Conservation (phyloP, 2,113 vertebrate genomes). For the Gopherus flavomarginatus region DNA sequence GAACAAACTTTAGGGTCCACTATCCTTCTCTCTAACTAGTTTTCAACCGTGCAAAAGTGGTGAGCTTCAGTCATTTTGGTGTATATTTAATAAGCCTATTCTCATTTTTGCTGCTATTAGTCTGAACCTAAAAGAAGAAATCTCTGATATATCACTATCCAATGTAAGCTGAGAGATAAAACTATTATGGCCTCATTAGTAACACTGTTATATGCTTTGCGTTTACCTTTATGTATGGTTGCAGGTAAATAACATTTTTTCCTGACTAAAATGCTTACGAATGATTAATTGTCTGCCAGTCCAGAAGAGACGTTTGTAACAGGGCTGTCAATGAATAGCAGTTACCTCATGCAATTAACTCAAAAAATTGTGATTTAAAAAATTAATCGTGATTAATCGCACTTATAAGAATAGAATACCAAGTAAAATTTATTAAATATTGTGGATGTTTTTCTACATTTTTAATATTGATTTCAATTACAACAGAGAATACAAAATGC, state of each 20-base stretch:
- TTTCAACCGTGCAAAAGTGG: not conserved
- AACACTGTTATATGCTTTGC: not conserved
- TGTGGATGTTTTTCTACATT: too few relatives aligned
- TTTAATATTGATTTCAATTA: too few relatives aligned
- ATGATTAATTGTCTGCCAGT: constrained; percentile 28
- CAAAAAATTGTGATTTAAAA: too few relatives aligned
- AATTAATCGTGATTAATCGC: too few relatives aligned
- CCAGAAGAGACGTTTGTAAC: constrained; percentile 43
- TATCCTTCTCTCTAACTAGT: not conserved
- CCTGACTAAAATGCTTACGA: constrained; percentile 13
- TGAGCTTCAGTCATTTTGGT: not conserved
- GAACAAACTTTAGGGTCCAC: not conserved
- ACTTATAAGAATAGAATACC: too few relatives aligned
- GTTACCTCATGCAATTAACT: too few relatives aligned
- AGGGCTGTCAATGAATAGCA: too few relatives aligned
- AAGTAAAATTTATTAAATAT: too few relatives aligned
- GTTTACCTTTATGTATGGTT: not conserved
- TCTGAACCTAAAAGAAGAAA: not conserved
- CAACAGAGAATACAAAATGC: too few relatives aligned
- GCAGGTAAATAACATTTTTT: not conserved
- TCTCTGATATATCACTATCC: not conserved
- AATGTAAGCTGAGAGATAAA: not conserved
- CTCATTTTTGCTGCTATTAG: not conserved
- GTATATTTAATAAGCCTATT: not conserved
- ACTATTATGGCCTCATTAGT: not conserved